These are phyloP conservation scores for Peromyscus nudipes DNA, from an alignment of 2,797 vertebrate species.

Conservation along the genomic window DNA sequence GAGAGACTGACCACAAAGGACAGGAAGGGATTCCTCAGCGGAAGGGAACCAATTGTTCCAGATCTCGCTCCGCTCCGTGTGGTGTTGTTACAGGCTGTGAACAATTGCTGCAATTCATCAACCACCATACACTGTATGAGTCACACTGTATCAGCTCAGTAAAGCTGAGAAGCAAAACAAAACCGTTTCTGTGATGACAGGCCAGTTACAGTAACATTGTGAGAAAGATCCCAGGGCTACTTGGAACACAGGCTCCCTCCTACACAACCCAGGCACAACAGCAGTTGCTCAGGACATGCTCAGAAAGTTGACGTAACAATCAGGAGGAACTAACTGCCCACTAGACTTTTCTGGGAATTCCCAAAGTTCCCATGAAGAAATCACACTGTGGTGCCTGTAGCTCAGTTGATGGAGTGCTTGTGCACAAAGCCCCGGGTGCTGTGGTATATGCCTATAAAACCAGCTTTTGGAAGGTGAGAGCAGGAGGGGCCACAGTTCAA, in stretches of 20 bases:
- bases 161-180: conserved; percentile 24
- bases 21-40: neutral
- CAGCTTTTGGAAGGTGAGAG: neutral
- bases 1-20: neutral
- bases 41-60: conserved; percentile 15
- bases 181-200: neutral
- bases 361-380: conserved; percentile 1
- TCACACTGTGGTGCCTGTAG: neutral
- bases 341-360: neutral
- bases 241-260: neutral
- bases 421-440: neutral
- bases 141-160: neutral
- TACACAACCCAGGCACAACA: neutral
- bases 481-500: neutral
- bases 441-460: neutral
- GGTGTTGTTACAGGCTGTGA: neutral
- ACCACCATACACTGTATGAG: neutral
- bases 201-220: neutral
- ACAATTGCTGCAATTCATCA: neutral
- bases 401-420: neutral
- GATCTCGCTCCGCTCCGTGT: neutral
- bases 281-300: neutral
- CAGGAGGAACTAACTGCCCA: neutral
- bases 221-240: neutral
- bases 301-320: conserved; percentile 10